These are phyloP conservation scores for Nephotettix cincticeps DNA, from an alignment of 1,140 invertebrate species.

Conservation along the genomic window DNA sequence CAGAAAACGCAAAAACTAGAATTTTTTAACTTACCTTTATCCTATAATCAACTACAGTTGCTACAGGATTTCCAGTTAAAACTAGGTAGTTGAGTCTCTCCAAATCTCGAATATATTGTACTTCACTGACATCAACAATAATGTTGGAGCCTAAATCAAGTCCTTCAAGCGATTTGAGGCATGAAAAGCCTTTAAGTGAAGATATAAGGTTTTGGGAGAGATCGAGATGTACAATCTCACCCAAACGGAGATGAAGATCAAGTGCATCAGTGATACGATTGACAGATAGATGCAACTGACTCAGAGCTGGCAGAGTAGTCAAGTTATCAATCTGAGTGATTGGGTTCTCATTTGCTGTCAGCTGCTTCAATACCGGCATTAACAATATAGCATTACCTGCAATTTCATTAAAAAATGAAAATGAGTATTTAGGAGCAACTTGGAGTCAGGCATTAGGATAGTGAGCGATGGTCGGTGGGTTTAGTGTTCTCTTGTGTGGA, in stretches of 20 bases:
- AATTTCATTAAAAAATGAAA: too few species aligned
- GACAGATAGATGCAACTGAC: conserved; percentile 72
- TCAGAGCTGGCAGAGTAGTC: conserved; percentile 72
- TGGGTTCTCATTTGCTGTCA: conserved; percentile 76
- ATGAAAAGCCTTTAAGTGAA: conserved; percentile 72
- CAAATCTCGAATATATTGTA: conserved; percentile 73
- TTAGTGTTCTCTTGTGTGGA: too few species aligned
- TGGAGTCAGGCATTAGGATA: too few species aligned
- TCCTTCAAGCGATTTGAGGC: conserved; percentile 79
- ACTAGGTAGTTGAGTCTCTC: conserved; percentile 84
- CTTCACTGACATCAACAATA: conserved; percentile 77
- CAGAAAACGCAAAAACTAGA: too few species aligned
- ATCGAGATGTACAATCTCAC: conserved; percentile 85
- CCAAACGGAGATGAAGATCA: conserved; percentile 80
- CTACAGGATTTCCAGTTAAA: conserved; percentile 87
- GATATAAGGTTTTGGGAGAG: conserved; percentile 83
- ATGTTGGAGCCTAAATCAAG: conserved; percentile 86
- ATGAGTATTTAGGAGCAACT: too few species aligned
- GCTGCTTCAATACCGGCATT: conserved; percentile 68
- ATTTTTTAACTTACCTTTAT: conserved; percentile 62
- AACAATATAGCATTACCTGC: conserved; percentile 71
- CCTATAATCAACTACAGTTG: conserved; percentile 84
- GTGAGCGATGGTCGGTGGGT: too few species aligned
- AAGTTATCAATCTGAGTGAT: conserved; percentile 74
- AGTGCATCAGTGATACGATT: conserved; percentile 70